phyloP scores from a whole-genome alignment of 2,888 invertebrate genomes.

The Gisinianus flammeolus region DNA sequence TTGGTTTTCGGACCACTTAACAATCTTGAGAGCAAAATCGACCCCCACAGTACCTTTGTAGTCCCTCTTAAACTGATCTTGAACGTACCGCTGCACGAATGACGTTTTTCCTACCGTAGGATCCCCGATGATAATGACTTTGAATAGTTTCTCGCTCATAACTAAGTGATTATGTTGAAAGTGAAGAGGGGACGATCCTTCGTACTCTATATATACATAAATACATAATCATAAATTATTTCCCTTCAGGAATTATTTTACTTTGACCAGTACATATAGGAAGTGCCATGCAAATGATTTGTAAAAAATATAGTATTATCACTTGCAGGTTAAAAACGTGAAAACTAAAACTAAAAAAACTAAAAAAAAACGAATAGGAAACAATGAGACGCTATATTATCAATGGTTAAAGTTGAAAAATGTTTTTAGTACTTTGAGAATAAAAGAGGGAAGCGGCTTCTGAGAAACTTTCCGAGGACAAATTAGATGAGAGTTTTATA shows the following conservation, averaged over 20 bases:
- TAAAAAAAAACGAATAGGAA: too few relatives aligned
- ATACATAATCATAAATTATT: neutral
- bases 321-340: too few relatives aligned
- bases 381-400: too few relatives aligned
- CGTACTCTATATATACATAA: neutral
- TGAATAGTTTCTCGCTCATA: conserved; percentile 63
- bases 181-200: conserved; percentile 25
- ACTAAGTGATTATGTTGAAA: conserved; percentile 22
- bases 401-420: too few relatives aligned
- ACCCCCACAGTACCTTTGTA: conserved; percentile 68
- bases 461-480: too few relatives aligned
- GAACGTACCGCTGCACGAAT: conserved; percentile 67
- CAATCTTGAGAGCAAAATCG: conserved; percentile 68
- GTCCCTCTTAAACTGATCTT: conserved; percentile 64
- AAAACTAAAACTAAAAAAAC: too few relatives aligned
- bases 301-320: too few relatives aligned
- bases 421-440: too few relatives aligned
- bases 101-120: conserved; percentile 67
- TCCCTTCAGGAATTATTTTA: neutral
- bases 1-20: conserved; percentile 66
- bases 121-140: conserved; percentile 65
- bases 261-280: too few relatives aligned
- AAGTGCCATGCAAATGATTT: too few relatives aligned
- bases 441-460: too few relatives aligned
- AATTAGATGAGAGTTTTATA: too few relatives aligned